phyloP scores from a whole-genome alignment of 1,140 invertebrate species.

The Globodera ellingtonae region DNA sequence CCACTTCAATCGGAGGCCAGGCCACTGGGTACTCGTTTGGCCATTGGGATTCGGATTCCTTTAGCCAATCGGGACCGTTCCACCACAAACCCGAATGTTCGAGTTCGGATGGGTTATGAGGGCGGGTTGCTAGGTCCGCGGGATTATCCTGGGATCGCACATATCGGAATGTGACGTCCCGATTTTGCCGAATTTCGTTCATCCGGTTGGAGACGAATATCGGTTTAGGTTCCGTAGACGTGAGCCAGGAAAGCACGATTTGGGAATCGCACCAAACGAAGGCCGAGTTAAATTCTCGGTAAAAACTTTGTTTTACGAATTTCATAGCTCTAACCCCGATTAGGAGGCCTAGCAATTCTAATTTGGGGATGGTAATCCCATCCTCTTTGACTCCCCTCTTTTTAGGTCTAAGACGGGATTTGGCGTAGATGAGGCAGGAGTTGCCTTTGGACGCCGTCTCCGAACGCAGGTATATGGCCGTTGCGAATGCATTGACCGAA shows the following conservation, averaged over 20 bases:
- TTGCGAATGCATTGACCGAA: not conserved
- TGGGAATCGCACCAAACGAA: not conserved
- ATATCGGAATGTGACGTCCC: slow-evolving; percentile 30
- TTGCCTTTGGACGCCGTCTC: too few relatives aligned
- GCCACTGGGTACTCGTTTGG: not conserved
- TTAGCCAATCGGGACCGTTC: not conserved
- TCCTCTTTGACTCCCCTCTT: slow-evolving; percentile 3
- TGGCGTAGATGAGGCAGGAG: not conserved
- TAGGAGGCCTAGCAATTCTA: not conserved
- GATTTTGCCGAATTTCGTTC: not conserved
- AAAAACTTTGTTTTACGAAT: not conserved
- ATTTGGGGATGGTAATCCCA: not conserved
- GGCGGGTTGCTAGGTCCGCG: slow-evolving; percentile 9
- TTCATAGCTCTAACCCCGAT: not conserved
- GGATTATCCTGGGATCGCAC: slow-evolving; percentile 36
- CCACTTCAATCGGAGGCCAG: not conserved
- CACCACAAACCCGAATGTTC: slow-evolving; percentile 9
- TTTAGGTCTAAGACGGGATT: not conserved
- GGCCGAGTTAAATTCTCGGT: not conserved
- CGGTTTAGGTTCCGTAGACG: not conserved
- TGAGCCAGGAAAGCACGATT: not conserved
- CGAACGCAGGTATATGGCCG: not conserved
- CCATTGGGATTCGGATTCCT: not conserved
- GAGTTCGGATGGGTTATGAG: not conserved
- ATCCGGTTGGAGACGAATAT: not conserved